Conservation (phyloP, 2,797 vertebrate species). For the Argentina silus region DNA sequence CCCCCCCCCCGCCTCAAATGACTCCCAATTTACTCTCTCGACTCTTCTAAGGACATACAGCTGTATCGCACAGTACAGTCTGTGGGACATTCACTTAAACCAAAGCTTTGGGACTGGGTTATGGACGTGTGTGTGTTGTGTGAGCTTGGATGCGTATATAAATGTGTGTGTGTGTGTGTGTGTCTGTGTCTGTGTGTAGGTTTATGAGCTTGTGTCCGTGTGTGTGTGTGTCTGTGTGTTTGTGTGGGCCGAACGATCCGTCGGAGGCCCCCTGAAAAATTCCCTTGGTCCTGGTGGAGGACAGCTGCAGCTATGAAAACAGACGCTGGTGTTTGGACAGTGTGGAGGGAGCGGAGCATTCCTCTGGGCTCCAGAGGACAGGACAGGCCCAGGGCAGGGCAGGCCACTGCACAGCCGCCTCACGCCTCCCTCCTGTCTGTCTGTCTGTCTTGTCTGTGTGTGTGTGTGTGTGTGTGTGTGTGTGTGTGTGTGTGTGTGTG, state of each 20-base stretch:
- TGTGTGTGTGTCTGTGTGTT: slow-evolving; percentile 11
- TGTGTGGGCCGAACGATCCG: slow-evolving; percentile 2
- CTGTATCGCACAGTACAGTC: slow-evolving; percentile 36
- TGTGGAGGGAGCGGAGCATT: slow-evolving; percentile 20
- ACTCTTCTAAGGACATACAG: slow-evolving; percentile 49
- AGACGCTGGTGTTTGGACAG: slow-evolving; percentile 50
- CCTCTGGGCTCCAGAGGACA: slow-evolving; percentile 18
- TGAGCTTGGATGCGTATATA: background rate
- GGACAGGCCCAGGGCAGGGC: background rate
- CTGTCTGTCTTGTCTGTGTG: no score
- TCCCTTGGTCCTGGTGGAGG: slow-evolving; percentile 26
- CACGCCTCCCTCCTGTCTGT: slow-evolving; percentile 1
- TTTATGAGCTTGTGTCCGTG: background rate
- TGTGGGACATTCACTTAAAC: slow-evolving; percentile 26
- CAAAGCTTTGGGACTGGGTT: background rate
- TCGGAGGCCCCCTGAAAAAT: slow-evolving; percentile 35
- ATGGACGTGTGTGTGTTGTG: slow-evolving; percentile 14
- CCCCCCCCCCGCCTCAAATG: slow-evolving; percentile 3
- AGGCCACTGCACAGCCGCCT: background rate
- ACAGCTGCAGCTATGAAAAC: slow-evolving; percentile 68
- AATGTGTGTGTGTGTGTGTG: slow-evolving; percentile 9
- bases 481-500: slow-evolving; percentile 16
- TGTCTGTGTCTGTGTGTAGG: slow-evolving; percentile 13
- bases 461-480: slow-evolving; percentile 15
- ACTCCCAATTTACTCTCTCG: slow-evolving; percentile 36